Percentiles rank a stretch among this genome's conserved stretches.
phyloP scores from a whole-genome alignment of 2,888 invertebrate genomes.

The Eristalinus sepulchralis region DNA sequence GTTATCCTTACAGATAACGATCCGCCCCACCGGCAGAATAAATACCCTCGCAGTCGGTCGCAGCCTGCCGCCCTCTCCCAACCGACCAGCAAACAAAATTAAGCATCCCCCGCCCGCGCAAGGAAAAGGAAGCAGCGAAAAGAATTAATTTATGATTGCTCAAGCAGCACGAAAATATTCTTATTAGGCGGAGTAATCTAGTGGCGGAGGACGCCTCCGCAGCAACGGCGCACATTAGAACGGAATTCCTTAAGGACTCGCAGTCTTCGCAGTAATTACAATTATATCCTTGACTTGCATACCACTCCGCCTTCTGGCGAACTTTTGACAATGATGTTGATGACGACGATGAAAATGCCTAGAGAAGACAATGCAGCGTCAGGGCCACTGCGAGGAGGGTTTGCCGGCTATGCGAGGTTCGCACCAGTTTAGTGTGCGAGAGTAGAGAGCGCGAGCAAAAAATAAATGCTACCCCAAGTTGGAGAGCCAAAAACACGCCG shows the following conservation, averaged over 20 bases:
- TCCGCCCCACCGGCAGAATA: slow-evolving; percentile 73
- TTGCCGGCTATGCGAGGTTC: slow-evolving; percentile 33
- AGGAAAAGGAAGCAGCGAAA: slow-evolving; percentile 27
- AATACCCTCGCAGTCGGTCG: not conserved
- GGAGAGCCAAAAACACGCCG: slow-evolving; percentile 73
- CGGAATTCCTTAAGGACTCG: slow-evolving; percentile 61
- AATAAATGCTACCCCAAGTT: slow-evolving; percentile 61
- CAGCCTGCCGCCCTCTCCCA: not conserved
- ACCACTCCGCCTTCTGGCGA: slow-evolving; percentile 13
- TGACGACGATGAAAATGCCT: slow-evolving; percentile 58
- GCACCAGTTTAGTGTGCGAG: slow-evolving; percentile 22
- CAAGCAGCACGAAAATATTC: slow-evolving; percentile 61
- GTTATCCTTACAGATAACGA: slow-evolving; percentile 80
- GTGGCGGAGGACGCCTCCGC: not conserved
- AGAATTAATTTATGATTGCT: slow-evolving; percentile 71
- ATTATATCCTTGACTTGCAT: slow-evolving; percentile 72
- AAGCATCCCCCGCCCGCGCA: slow-evolving; percentile 24
- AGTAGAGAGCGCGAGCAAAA: slow-evolving; percentile 52
- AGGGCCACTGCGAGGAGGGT: slow-evolving; percentile 3
- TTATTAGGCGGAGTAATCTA: slow-evolving; percentile 46
- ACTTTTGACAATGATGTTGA: slow-evolving; percentile 68
- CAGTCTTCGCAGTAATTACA: slow-evolving; percentile 76
- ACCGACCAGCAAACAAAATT: slow-evolving; percentile 33
- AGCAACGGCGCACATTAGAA: slow-evolving; percentile 46
- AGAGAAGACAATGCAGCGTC: slow-evolving; percentile 40